A percentile compares a stretch with the other conserved stretches of the same genome.
Evolutionary conservation across 1,140 invertebrate species (phyloP).

Genomic region (Diachasmimorpha longicaudata): DNA sequence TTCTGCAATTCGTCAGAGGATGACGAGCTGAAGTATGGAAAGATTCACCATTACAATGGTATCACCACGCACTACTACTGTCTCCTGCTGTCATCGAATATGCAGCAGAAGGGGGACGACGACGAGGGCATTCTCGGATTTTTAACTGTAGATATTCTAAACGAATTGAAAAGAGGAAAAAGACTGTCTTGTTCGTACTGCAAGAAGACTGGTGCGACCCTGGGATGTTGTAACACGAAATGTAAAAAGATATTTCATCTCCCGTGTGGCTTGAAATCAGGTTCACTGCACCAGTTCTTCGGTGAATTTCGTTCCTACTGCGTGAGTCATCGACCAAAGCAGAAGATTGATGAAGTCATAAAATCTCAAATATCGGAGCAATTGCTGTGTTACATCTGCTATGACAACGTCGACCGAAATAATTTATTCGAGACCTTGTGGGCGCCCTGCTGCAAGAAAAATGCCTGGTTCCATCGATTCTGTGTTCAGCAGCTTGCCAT

Average conservation of each 20-base stretch:
- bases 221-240: conserved; percentile 66
- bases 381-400: conserved; percentile 66
- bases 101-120: conserved; percentile 67
- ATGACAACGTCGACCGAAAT: conserved; percentile 57
- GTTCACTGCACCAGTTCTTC: conserved; percentile 68
- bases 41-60: conserved; percentile 57
- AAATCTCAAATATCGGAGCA: conserved; percentile 33
- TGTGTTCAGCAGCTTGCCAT: conserved; percentile 71
- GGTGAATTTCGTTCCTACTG: conserved; percentile 71
- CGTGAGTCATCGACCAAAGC: conserved; percentile 64
- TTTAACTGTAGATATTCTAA: conserved; percentile 66
- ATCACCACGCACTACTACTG: conserved; percentile 66
- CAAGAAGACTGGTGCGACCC: conserved; percentile 66
- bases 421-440: conserved; percentile 60
- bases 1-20: conserved; percentile 61
- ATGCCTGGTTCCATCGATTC: conserved; percentile 68
- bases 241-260: conserved; percentile 70
- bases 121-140: conserved; percentile 71
- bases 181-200: conserved; percentile 69
- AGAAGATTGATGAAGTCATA: conserved; percentile 54
- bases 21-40: conserved; percentile 64
- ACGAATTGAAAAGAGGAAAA: conserved; percentile 65
- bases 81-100: conserved; percentile 69
- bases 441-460: conserved; percentile 70
- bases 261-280: conserved; percentile 67